These are phyloP conservation scores for Stratiolaelaps scimitus DNA, from an alignment of 1,140 invertebrate genomes.

Conservation along the genomic window DNA sequence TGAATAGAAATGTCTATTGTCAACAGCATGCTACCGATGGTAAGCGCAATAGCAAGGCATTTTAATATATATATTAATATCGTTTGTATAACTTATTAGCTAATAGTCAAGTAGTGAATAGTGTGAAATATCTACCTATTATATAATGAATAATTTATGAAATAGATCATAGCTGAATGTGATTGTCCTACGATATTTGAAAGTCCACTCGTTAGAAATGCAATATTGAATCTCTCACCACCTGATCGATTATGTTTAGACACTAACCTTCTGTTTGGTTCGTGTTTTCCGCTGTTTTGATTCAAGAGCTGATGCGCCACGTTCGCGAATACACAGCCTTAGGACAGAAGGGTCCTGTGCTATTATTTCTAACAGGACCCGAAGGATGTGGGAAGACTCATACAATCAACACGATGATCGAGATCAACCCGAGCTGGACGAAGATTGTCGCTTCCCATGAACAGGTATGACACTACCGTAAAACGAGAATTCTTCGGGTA, in stretches of 20 bases:
- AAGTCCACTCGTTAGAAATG: no score
- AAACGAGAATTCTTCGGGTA: no score
- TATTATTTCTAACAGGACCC: neutral
- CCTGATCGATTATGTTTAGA: no score
- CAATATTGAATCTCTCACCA: no score
- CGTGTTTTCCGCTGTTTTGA: neutral
- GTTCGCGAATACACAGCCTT: neutral
- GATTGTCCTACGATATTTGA: no score
- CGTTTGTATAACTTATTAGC: no score
- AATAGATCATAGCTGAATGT: no score
- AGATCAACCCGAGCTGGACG: conserved; percentile 7
- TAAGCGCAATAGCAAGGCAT: neutral
- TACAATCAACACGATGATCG: neutral
- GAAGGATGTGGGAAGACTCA: conserved; percentile 12
- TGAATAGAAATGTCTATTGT: neutral
- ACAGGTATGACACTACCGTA: neutral
- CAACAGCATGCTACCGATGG: neutral
- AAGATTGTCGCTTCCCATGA: conserved; percentile 8
- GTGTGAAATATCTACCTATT: no score
- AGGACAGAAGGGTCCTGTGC: neutral
- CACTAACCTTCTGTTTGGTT: no score
- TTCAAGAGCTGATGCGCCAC: neutral
- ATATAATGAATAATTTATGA: no score
- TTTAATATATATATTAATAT: no score
- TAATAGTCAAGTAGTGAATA: no score